Evolutionary conservation across 2,113 vertebrate genomes (phyloP), one percentile per base, ranked within the genome.

Genomic region (Panurus biarmicus): DNA sequence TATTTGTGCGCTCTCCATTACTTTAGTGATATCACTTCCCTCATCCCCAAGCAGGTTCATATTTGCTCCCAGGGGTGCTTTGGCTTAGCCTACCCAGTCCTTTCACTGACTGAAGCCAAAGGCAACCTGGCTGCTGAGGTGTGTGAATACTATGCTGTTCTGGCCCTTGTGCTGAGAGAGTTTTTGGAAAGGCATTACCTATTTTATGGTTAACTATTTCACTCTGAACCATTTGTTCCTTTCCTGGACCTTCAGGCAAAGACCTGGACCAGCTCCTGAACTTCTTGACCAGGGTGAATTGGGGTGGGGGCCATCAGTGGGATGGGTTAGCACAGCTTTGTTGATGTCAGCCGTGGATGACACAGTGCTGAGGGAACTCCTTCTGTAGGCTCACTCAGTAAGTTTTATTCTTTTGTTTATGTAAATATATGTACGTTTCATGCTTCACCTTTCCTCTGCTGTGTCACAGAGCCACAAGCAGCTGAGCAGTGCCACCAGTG

Each of bases 321-420:
- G 9, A 20, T 31, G 21, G 31, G 64, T 48, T 16, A 40, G 11
- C 0, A 0, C 15, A 45, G 33, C 33, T 29, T 50, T 57, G 4
- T 6, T 71, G 31, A 66, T 66, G 33, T 66, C 61, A 58, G 40
- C 20, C 33, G 20, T 36, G 29, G 31, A 11, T 18, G 23, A 29
- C 0, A 0, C 24, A 31, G 36, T 15, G n/a, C 40, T 65, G 38
- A 35, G 51, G 15, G 42, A 77, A 33, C 0, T 9, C 47, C 44
- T 54, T 61, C 40, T 58, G 6, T 18, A 38, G 17, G 17, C 6
- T 72, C 40, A 25, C 18, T 7, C 11, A 21, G 45, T 47, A 60
- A 38, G 4, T 20, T 62, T 14, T 40, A 17, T 51, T 77, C 18
- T 45, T 42, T 33, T 69, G 9, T 82, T 85, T 48, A 12, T 35